phyloP scores from a whole-genome alignment of 1,140 invertebrate genomes.

The Pogonomyrmex barbatus region DNA sequence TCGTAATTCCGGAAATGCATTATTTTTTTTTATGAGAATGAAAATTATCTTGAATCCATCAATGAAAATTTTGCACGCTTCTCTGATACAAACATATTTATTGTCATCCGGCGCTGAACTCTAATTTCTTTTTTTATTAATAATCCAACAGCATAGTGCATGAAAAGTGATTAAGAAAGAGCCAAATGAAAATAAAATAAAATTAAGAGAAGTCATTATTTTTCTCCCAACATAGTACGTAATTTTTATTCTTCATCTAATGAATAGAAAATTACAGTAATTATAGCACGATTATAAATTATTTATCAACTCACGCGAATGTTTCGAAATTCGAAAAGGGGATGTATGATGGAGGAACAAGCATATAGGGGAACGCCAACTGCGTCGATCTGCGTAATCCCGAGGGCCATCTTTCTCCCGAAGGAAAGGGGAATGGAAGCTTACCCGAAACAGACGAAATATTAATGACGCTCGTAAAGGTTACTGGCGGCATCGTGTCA shows the following conservation, averaged over 20 bases:
- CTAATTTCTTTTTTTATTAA: not conserved
- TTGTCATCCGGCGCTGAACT: not conserved
- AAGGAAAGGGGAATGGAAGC: slow-evolving; percentile 41
- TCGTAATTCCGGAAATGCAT: not conserved
- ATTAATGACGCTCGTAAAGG: slow-evolving; percentile 70
- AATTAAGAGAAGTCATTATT: not conserved
- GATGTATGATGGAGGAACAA: not conserved
- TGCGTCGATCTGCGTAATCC: slow-evolving; percentile 46
- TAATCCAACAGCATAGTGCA: not conserved
- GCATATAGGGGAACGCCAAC: slow-evolving; percentile 9
- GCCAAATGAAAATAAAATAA: slow-evolving; percentile 9
- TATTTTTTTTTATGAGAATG: not conserved
- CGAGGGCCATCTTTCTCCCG: slow-evolving; percentile 27
- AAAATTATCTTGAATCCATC: not conserved
- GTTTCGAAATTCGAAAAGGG: not conserved
- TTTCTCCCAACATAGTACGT: not conserved
- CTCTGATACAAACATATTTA: not conserved
- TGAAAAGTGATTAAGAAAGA: not conserved
- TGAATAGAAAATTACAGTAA: slow-evolving; percentile 13
- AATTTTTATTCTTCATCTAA: too few relatives aligned
- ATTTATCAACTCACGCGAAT: slow-evolving; percentile 28
- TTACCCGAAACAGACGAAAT: slow-evolving; percentile 74
- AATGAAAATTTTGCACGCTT: not conserved
- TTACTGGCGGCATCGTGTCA: slow-evolving; percentile 53
- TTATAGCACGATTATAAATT: not conserved